Percentiles rank a stretch among this genome's conserved stretches.
These are phyloP conservation scores for Catostylus mosaicus DNA, from an alignment of 30 jellyfish, hydroid and myxozoan genomes.

Conservation along the genomic window DNA sequence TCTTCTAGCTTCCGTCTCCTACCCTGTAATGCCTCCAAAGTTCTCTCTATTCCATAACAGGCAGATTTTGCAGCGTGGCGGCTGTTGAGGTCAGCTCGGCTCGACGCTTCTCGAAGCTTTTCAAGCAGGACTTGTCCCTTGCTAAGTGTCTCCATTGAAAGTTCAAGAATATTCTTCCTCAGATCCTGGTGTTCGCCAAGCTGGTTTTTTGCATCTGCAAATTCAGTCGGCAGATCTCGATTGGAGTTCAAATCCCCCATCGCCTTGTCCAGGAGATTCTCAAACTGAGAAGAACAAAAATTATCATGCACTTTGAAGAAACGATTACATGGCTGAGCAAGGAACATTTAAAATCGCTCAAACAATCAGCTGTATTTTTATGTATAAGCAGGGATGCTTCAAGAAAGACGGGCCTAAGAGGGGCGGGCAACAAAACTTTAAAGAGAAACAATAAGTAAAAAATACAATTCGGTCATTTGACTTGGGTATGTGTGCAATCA, in stretches of 20 bases:
- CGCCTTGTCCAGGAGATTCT: slow-evolving; percentile 37
- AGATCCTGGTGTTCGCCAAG: slow-evolving; percentile 69
- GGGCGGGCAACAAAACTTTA: too few species aligned
- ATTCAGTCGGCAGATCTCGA: slow-evolving; percentile 38
- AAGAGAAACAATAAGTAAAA: too few species aligned
- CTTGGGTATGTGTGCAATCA: too few species aligned
- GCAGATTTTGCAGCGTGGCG: slow-evolving; percentile 89
- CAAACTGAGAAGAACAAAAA: slow-evolving; percentile 23
- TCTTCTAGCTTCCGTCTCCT: slow-evolving; percentile 85
- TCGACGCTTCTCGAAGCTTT: slow-evolving; percentile 77
- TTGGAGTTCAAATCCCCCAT: slow-evolving; percentile 34
- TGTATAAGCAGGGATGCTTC: background rate
- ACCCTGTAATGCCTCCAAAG: slow-evolving; percentile 81
- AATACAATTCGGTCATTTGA: too few species aligned
- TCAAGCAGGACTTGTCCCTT: slow-evolving; percentile 83
- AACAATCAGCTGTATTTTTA: background rate
- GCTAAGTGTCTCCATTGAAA: slow-evolving; percentile 69
- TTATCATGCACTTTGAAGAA: too few species aligned
- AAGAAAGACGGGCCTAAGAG: background rate
- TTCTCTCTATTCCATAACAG: slow-evolving; percentile 84
- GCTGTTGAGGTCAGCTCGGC: slow-evolving; percentile 86
- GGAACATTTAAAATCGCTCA: too few species aligned
- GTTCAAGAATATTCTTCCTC: slow-evolving; percentile 47
- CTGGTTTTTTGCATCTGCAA: slow-evolving; percentile 30
- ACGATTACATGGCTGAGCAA: too few species aligned